Percentiles rank a stretch among this genome's conserved stretches.
These are phyloP conservation scores for Alfaro cultratus DNA, from an alignment of 2,797 vertebrate species.

Conservation along the genomic window DNA sequence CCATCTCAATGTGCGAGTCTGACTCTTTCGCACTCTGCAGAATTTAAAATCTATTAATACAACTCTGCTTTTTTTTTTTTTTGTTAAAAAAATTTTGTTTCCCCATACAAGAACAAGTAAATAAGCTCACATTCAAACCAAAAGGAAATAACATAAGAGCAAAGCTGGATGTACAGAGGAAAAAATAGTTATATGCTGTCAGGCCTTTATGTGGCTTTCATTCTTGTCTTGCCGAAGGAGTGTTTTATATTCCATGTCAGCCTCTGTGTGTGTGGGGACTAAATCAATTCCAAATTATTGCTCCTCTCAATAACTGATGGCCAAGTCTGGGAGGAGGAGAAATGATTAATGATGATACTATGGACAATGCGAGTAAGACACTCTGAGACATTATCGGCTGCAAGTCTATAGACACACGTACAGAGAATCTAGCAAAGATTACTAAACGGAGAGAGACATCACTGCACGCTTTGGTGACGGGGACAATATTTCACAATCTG, in stretches of 20 bases:
- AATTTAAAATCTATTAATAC: constrained; percentile 65
- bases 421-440: constrained; percentile 44
- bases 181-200: constrained; percentile 46
- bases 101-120: constrained; percentile 52
- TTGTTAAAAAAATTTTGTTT: constrained; percentile 11
- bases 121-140: constrained; percentile 20
- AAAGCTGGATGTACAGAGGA: constrained; percentile 4
- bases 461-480: constrained; percentile 36
- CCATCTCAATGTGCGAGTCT: constrained; percentile 48
- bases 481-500: constrained; percentile 20
- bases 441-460: constrained; percentile 48
- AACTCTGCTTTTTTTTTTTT: constrained; percentile 45
- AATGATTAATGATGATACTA: constrained; percentile 80
- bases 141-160: constrained; percentile 21
- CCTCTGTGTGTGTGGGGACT: constrained; percentile 56
- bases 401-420: constrained; percentile 44
- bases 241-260: constrained; percentile 62
- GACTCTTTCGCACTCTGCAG: constrained; percentile 39
- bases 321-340: constrained; percentile 70
- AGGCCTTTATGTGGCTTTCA: constrained; percentile 62
- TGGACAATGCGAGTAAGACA: constrained; percentile 78
- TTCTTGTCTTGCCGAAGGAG: constrained; percentile 58
- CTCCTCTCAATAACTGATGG: constrained; percentile 80
- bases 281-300: constrained; percentile 83
- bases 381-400: constrained; percentile 63